Evolutionary conservation across 2,888 invertebrate species (phyloP).

Genomic region (Dorcus parallelipipedus): DNA sequence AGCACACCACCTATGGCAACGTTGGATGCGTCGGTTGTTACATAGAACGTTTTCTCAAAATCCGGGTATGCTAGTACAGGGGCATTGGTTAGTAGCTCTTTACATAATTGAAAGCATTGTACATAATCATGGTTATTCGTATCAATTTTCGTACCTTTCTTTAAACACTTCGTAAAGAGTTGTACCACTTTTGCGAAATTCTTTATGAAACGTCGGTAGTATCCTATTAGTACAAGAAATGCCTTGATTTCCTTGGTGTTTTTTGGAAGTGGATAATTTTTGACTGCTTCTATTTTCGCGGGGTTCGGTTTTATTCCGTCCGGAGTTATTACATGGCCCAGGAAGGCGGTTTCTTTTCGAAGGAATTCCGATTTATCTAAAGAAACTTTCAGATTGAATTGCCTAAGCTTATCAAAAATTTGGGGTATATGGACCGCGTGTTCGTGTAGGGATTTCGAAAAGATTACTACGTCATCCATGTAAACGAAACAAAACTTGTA

Average conservation of each 20-base stretch:
- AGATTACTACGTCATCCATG: constrained; percentile 27
- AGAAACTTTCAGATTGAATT: constrained; percentile 25
- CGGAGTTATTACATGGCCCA: constrained; percentile 15
- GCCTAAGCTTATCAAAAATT: constrained; percentile 19
- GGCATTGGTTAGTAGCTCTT: constrained; percentile 15
- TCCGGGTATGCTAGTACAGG: constrained; percentile 19
- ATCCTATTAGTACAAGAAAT: constrained; percentile 19
- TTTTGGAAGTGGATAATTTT: constrained; percentile 16
- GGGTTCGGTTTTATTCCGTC: constrained; percentile 26
- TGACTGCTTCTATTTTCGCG: constrained; percentile 10
- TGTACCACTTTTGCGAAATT: constrained; percentile 16
- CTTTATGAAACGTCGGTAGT: constrained; percentile 15
- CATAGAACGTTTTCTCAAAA: constrained; percentile 13
- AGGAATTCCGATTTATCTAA: constrained; percentile 16
- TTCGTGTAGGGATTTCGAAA: constrained; percentile 19
- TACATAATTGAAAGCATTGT: constrained; percentile 9
- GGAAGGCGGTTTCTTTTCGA: constrained; percentile 2
- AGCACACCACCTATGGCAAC: constrained; percentile 20
- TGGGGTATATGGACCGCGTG: constrained; percentile 16
- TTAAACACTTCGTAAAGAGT: constrained; percentile 19
- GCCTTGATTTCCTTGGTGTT: constrained; percentile 19
- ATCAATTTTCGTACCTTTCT: constrained; percentile 2
- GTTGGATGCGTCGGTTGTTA: constrained; percentile 19
- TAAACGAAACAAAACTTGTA: constrained; percentile 23
- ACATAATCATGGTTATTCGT: constrained; percentile 3